Evolutionary conservation across 2,797 vertebrate species (phyloP), one percentile per base, ranked within the genome.

Genomic region (Aulostomus chinensis): DNA sequence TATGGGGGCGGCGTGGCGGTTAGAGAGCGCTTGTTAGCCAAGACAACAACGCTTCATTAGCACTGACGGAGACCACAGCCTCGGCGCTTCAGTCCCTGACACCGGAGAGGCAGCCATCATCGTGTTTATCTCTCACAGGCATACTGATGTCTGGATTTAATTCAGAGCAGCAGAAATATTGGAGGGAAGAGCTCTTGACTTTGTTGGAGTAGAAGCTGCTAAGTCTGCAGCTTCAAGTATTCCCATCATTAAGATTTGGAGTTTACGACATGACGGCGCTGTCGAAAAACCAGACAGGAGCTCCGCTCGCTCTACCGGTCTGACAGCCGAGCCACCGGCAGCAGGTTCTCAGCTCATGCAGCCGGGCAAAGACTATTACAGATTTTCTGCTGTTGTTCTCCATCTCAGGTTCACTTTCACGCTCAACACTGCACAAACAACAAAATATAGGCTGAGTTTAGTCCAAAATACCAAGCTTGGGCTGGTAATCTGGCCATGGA

Each of bases 1-100:
- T 3, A 4, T 4, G 29, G 29, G 8, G 18, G 25, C n/a, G 9
- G 38, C 4, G 7, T 36, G 16, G 41, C 7, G n/a, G 45, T 57
- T 52, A 34, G 24, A 48, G 35, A 58, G 28, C 3, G n/a, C 66
- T 73, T 76, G 68, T 80, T 73, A 73, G 59, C 58, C 37, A 18
- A 69, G 57, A 68, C 39, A 79, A 68, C 68, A 80, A 64, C 76
- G 78, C 77, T 82, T 85, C 59, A 77, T 83, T 83, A 81, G 66
- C 63, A 38, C 39, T 5, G 41, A 45, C 69, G 32, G 68, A 67
- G 54, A 64, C 58, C 35, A 21, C 72, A 58, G 57, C 58, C 30
- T 35, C 56, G 45, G 47, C 58, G 37, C 53, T 60, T 34, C 18
- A 17, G 26, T n/a, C 12, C 74, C 40, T 67, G 65, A 76, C 74